phyloP scores from a whole-genome alignment of 2,113 vertebrate genomes.

The Lophura nycthemera region DNA sequence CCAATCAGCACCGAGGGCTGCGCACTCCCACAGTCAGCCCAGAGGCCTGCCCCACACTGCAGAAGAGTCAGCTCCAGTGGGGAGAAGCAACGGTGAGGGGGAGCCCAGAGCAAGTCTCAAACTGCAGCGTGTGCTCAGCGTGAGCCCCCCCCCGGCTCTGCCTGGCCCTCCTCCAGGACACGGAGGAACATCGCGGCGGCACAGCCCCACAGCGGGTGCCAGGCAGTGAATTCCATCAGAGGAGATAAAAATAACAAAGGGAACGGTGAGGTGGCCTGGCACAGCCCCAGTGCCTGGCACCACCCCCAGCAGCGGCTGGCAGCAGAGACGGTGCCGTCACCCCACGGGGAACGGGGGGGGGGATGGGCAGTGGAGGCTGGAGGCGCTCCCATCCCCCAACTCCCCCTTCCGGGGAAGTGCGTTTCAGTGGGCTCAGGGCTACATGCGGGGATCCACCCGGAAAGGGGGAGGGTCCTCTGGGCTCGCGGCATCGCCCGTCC shows the following conservation, averaged over 20 bases:
- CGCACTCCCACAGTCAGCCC: neutral
- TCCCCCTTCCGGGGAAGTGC: too few relatives aligned
- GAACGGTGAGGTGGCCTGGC: neutral
- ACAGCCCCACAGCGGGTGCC: accelerated
- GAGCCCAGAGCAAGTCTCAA: neutral
- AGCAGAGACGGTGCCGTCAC: accelerated
- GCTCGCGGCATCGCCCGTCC: too few relatives aligned
- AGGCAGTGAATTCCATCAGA: neutral
- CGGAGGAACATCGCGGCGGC: neutral
- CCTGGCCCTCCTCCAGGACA: neutral
- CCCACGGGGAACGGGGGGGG: accelerated
- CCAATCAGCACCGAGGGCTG: neutral
- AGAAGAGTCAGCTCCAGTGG: accelerated
- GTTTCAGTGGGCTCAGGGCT: too few relatives aligned
- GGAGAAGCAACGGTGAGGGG: neutral
- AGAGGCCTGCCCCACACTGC: neutral
- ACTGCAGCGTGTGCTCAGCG: neutral
- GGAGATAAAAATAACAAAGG: conserved; percentile 22
- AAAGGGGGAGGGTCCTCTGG: too few relatives aligned
- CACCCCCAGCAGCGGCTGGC: neutral
- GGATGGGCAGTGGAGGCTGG: accelerated
- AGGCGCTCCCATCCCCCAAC: too few relatives aligned
- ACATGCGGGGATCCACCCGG: too few relatives aligned
- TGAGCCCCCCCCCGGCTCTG: neutral
- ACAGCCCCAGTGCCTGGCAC: neutral